Base-by-base conservation (phyloP, 2,113 vertebrate species). In the Alligator mississippiensis region DNA sequence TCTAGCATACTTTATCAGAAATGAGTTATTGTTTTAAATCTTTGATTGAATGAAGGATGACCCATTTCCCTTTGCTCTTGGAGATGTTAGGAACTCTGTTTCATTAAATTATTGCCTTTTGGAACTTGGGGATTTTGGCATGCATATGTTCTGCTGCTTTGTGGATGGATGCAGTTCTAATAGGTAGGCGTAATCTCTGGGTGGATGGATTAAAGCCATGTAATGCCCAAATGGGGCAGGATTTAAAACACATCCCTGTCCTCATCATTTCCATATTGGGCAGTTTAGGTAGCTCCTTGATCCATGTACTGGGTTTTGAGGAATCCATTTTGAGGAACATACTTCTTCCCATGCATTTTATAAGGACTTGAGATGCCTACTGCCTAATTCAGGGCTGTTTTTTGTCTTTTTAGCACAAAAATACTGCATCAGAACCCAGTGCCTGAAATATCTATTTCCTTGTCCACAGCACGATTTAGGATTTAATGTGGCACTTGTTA, bases 191-290 rank as follows among this genome's bases (percentile, higher is more conserved):
- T 47, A 47, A 9, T 9, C 47, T 47, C 47, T 47, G 47, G 47
- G 47, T 47, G 47, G 47, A 47, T 47, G 47, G 47, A 47, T 47
- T 47, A 47, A 47, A 47, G 47, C 47, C 47, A 47, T 9, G 47
- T 47, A 47, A 47, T 47, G 47, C 47, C 47, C 47, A 47, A 47
- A 47, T 47, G 75, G 1, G 1, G 54, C 5, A 28, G 54, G 25
- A 17, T 63, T 78, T n/a, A 4, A 61, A 60, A 0, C 3, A 15
- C 63, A 1, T 21, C 0, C 22, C n/a, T 0, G 0, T 30, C 15
- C 63, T 34, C 58, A 1, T 3, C 4, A 16, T 19, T 6, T 54
- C n/a, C 0, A 0, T 1, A 8, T 6, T 21, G 6, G 21, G 57
- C 4, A 60, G 34, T 22, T 17, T 61, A 47, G 77, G 30, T 2